phyloP scores from a whole-genome alignment of 1,140 invertebrate genomes.

The Stenopsyche tienmushanensis region DNA sequence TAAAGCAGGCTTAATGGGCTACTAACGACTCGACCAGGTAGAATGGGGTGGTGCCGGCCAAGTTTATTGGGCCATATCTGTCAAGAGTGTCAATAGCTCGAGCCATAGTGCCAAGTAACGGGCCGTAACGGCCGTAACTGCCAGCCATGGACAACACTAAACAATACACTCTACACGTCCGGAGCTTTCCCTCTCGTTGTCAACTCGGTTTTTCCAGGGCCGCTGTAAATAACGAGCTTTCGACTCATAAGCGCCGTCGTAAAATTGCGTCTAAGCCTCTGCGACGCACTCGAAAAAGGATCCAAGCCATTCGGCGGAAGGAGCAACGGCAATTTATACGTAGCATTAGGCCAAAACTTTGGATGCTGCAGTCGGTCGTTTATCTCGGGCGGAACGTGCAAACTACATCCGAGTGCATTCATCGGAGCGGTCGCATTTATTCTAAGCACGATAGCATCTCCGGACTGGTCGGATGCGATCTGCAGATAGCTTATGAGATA shows the following conservation, averaged over 20 bases:
- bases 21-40: constrained; percentile 34
- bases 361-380: not conserved
- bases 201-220: not conserved
- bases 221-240: not conserved
- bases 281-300: not conserved
- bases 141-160: constrained; percentile 26
- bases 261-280: not conserved
- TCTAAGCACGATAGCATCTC: not conserved
- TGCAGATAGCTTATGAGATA: constrained; percentile 37
- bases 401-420: constrained; percentile 33
- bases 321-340: not conserved
- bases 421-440: constrained; percentile 9
- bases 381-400: constrained; percentile 36
- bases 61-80: constrained; percentile 37
- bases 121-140: constrained; percentile 24
- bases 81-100: constrained; percentile 29
- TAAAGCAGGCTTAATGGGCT: constrained; percentile 36
- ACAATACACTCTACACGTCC: constrained; percentile 16
- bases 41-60: constrained; percentile 19
- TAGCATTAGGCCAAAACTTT: not conserved
- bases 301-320: not conserved
- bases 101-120: constrained; percentile 23
- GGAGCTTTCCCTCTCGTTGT: constrained; percentile 7
- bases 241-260: not conserved
- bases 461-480: constrained; percentile 30